phyloP scores from a whole-genome alignment of 1,140 invertebrate genomes.

The Cyrtorhinus lividipennis region DNA sequence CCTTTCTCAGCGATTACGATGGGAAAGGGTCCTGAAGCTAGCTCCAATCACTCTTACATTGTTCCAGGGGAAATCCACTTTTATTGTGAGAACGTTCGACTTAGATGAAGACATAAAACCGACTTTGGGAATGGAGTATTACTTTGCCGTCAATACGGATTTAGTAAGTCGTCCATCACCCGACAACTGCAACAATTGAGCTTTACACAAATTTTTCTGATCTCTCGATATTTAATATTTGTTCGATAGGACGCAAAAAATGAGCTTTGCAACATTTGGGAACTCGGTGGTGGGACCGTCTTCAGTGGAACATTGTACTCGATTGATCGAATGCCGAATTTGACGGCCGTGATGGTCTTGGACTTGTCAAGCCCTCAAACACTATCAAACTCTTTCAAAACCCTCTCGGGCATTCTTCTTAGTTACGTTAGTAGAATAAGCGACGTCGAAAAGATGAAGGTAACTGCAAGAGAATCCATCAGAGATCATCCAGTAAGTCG shows the following conservation, averaged over 20 bases:
- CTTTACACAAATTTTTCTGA: no score
- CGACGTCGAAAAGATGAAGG: constrained; percentile 1
- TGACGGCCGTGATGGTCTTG: constrained; percentile 5
- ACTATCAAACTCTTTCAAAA: not conserved
- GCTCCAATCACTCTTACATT: no score
- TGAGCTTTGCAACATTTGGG: constrained; percentile 11
- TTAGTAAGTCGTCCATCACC: no score
- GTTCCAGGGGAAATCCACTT: constrained; percentile 6
- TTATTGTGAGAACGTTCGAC: constrained; percentile 3
- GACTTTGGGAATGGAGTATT: constrained; percentile 10
- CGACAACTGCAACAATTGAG: no score
- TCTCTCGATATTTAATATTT: no score
- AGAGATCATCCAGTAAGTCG: not conserved
- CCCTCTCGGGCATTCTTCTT: not conserved
- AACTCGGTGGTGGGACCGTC: constrained; percentile 3
- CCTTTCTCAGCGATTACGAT: no score
- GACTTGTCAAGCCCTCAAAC: not conserved
- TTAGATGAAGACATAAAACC: constrained; percentile 5
- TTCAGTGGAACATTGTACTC: constrained; percentile 7
- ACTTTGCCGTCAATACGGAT: not conserved
- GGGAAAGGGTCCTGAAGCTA: no score
- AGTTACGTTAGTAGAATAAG: not conserved
- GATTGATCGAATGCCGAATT: constrained; percentile 9
- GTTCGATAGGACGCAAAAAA: constrained; percentile 2
- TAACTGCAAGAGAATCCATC: not conserved